These are phyloP conservation scores for Thaleichthys pacificus DNA, from an alignment of 2,797 vertebrate genomes.

Conservation along the genomic window DNA sequence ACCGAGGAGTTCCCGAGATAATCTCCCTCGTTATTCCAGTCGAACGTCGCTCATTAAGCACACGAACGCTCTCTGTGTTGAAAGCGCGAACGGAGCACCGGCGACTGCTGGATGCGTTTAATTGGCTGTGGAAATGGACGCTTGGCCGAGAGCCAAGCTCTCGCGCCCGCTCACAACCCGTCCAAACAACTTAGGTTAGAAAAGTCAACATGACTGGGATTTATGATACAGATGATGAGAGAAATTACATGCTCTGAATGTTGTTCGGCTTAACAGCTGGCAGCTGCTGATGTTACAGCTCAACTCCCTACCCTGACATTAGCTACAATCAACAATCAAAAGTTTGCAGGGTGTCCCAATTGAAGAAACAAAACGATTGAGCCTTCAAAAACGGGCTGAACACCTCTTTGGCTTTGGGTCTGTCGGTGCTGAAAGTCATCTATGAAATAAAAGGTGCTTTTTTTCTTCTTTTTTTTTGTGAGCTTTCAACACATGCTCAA, in stretches of 20 bases:
- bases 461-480: background rate
- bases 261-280: background rate
- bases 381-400: background rate
- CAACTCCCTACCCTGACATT: background rate
- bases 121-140: constrained; percentile 1
- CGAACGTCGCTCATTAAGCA: background rate
- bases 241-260: background rate
- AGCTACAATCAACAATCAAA: background rate
- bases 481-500: background rate
- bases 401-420: too few species aligned
- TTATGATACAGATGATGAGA: background rate
- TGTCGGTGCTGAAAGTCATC: background rate
- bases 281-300: background rate
- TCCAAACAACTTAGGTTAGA: background rate
- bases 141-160: background rate
- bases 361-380: background rate
- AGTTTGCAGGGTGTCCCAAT: background rate
- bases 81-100: background rate
- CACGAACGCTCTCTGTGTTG: background rate
- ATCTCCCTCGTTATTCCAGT: background rate
- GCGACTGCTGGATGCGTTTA: background rate
- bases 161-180: background rate
- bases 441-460: background rate
- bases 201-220: background rate
- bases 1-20: background rate